Evolutionary conservation across 1,140 invertebrate genomes (phyloP).

Genomic region (Habropoda laboriosa): DNA sequence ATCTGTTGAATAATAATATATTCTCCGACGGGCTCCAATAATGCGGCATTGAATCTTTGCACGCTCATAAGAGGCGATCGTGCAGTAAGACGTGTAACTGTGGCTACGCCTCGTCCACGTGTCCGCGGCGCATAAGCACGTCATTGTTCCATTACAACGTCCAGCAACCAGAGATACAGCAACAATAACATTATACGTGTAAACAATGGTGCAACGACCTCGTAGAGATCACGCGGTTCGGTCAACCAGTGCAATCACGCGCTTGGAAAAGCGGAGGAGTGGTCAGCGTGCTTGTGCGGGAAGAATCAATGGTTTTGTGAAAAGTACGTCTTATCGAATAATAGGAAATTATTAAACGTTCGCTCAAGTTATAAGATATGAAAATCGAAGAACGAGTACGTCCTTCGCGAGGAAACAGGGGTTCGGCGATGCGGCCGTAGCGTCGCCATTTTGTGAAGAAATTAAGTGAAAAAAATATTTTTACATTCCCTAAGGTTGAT

Average conservation of each 20-base stretch:
- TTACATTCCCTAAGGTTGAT: too few relatives aligned
- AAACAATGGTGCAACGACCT: slow-evolving; percentile 58
- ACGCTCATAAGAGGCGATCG: not conserved
- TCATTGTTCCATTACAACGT: slow-evolving; percentile 56
- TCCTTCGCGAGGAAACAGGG: too few relatives aligned
- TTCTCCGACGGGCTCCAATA: slow-evolving; percentile 9
- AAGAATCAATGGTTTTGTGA: too few relatives aligned
- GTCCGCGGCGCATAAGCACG: slow-evolving; percentile 35
- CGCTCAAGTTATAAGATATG: too few relatives aligned
- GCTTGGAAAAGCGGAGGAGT: not conserved
- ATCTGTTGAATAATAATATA: slow-evolving; percentile 50
- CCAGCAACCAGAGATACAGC: slow-evolving; percentile 51
- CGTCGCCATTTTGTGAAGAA: too few relatives aligned
- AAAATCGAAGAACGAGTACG: too few relatives aligned
- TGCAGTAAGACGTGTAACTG: not conserved
- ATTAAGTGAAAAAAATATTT: too few relatives aligned
- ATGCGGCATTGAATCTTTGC: slow-evolving; percentile 25
- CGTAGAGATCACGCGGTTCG: not conserved
- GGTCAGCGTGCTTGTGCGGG: too few relatives aligned
- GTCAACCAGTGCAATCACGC: slow-evolving; percentile 13
- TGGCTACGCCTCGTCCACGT: slow-evolving; percentile 13
- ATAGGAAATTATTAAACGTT: not conserved
- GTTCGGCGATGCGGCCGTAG: too few relatives aligned
- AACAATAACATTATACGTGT: slow-evolving; percentile 58
- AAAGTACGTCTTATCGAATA: not conserved